These are phyloP conservation scores for Falco peregrinus DNA, from an alignment of 2,797 vertebrate species.

Conservation along the genomic window DNA sequence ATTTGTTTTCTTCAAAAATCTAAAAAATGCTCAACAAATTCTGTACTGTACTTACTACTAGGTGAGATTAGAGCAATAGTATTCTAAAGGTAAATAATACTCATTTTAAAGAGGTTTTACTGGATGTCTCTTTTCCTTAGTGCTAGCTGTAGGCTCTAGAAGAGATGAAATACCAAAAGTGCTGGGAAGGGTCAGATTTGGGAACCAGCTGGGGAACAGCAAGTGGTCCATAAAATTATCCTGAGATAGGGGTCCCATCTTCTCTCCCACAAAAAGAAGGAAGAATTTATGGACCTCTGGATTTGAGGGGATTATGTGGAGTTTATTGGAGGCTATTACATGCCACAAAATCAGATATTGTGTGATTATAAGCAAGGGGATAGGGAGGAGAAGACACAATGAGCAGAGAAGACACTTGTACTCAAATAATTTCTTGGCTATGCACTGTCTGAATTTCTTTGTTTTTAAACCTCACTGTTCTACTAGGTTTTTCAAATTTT, in stretches of 20 bases:
- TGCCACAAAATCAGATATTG: background rate
- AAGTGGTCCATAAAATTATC: background rate
- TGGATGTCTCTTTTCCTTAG: background rate
- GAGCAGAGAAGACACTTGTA: background rate
- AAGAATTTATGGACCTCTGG: background rate
- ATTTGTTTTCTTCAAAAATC: background rate
- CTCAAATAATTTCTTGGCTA: background rate
- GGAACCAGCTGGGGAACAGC: background rate
- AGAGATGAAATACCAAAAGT: background rate
- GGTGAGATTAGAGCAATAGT: background rate
- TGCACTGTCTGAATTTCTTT: background rate
- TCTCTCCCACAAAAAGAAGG: background rate
- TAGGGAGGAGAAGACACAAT: background rate
- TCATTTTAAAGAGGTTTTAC: background rate
- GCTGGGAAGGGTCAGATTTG: background rate
- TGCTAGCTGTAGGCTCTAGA: background rate
- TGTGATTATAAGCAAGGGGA: background rate
- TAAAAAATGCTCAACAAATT: background rate
- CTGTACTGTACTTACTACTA: background rate
- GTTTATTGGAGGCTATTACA: background rate
- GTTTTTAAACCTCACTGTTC: background rate
- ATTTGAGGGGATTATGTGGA: background rate
- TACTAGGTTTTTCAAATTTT: background rate
- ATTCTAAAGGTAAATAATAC: background rate
- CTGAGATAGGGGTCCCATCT: background rate